Evolutionary conservation across 2,797 vertebrate genomes (phyloP).

Genomic region (Brachymystax lenok): DNA sequence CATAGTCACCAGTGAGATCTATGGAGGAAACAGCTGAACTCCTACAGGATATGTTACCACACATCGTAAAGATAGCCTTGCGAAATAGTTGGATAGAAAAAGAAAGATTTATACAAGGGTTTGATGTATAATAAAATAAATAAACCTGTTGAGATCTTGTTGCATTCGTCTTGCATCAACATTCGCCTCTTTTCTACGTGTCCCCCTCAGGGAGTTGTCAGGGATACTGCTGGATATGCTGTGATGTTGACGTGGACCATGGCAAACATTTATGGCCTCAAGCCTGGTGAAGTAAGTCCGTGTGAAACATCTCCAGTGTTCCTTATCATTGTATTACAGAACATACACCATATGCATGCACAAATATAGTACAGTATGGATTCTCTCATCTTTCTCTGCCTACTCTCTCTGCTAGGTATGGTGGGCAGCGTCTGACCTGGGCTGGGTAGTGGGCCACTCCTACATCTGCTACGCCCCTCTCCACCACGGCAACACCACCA

Average conservation of each 20-base stretch:
- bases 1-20: background rate
- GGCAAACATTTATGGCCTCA: slow-evolving; percentile 91
- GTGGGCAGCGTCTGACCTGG: slow-evolving; percentile 98
- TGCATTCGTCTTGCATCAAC: slow-evolving; percentile 1
- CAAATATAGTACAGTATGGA: slow-evolving; percentile 1
- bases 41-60: slow-evolving; percentile 15
- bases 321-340: slow-evolving; percentile 6
- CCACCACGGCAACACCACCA: slow-evolving; percentile 89
- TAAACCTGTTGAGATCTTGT: background rate
- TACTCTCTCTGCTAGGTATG: slow-evolving; percentile 82
- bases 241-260: slow-evolving; percentile 98
- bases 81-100: background rate
- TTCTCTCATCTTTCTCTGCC: background rate
- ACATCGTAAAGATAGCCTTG: background rate
- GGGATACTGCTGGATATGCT: slow-evolving; percentile 91
- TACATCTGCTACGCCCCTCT: slow-evolving; percentile 97
- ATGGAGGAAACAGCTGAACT: background rate
- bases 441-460: slow-evolving; percentile 98
- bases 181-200: slow-evolving; percentile 29
- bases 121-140: background rate
- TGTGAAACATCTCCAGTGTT: slow-evolving; percentile 44
- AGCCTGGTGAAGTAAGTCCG: slow-evolving; percentile 88
- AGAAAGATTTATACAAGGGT: background rate
- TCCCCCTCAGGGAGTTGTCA: slow-evolving; percentile 85
- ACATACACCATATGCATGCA: slow-evolving; percentile 18